A percentile compares a stretch with the other conserved stretches of the same genome.
Conservation (phyloP, 2,797 vertebrate genomes). For the Aeoliscus strigatus region DNA sequence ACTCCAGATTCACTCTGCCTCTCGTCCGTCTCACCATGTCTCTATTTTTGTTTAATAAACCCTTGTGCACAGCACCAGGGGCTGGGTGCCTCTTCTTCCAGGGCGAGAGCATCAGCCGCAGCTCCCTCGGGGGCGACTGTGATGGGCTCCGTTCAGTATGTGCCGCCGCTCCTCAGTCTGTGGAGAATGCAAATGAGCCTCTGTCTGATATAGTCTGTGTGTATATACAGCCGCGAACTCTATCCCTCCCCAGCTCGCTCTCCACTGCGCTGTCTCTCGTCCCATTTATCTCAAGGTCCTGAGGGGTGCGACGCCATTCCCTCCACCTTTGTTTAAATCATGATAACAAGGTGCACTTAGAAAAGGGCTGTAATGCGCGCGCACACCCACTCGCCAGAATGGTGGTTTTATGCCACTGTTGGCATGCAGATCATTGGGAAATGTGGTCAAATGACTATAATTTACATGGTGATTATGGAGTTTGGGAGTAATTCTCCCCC, state of each 20-base stretch:
- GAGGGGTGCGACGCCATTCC: constrained; percentile 23
- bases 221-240: no score
- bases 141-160: constrained; percentile 17
- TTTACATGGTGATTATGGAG: no score
- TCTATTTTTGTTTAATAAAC: constrained; percentile 50
- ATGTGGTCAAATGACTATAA: no score
- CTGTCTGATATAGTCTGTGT: constrained; percentile 31
- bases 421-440: constrained; percentile 23
- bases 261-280: constrained; percentile 24
- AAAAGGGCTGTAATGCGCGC: constrained; percentile 33
- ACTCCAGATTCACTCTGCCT: constrained; percentile 17
- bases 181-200: constrained; percentile 64
- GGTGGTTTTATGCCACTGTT: constrained; percentile 33
- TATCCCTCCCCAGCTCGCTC: constrained; percentile 27
- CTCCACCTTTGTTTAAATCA: constrained; percentile 58
- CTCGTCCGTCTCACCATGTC: constrained; percentile 20
- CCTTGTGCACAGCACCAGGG: constrained; percentile 44
- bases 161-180: constrained; percentile 33
- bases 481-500: no score
- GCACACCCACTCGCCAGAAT: constrained; percentile 10
- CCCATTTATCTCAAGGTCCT: constrained; percentile 54
- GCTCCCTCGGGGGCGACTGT: constrained; percentile 32
- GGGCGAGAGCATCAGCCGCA: constrained; percentile 30
- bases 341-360: constrained; percentile 45
- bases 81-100: constrained; percentile 30